Evolutionary conservation across 1,140 invertebrate genomes (phyloP), one percentile per base, ranked within the genome.

Genomic region (Saccostrea echinata): DNA sequence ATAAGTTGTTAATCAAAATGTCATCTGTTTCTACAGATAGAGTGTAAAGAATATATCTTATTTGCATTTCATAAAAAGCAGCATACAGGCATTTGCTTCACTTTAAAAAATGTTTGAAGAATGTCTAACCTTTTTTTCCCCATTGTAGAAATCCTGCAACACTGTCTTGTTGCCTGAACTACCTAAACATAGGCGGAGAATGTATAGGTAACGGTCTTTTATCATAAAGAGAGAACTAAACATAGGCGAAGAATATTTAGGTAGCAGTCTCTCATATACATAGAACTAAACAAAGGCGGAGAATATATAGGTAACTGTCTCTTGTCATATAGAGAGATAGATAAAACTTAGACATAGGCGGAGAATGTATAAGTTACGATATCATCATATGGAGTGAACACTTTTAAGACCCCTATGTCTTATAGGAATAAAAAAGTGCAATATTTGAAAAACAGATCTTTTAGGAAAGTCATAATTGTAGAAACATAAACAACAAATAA

Each of bases 161-260:
- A 13, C 27, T 30, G 8, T 30, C 24, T 1, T 76, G 68, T 76
- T 76, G 68, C 33, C 68, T 76, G 68, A 76, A 76, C 68, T 76
- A 76, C 68, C 24, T 76, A 1, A 33, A 76, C 68, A 76, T 76
- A 76, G 68, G 27, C 16, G 68, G 68, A 30, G 68, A 76, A 27
- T 76, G 68, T 12, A 76, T 76, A 8, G 68, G 68, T 76, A 76
- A 76, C 9, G 43, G 43, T 43, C 9, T 43, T 9, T 3, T 43
- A 43, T 43, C 43, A 43, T 43, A 43, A n/a, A 21, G 0, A 55
- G 52, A 53, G 21, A 57, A 57, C 55, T 61, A 61, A 8, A 61
- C 18, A 21, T n/a, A 61, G 4, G 18, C 55, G 27, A 9, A 4
- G 57, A 64, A 64, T 64, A 18, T n/a, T 21, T 64, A 21, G 57